These are phyloP conservation scores for Furcifer pardalis DNA, from an alignment of 2,797 vertebrate species.

Conservation along the genomic window DNA sequence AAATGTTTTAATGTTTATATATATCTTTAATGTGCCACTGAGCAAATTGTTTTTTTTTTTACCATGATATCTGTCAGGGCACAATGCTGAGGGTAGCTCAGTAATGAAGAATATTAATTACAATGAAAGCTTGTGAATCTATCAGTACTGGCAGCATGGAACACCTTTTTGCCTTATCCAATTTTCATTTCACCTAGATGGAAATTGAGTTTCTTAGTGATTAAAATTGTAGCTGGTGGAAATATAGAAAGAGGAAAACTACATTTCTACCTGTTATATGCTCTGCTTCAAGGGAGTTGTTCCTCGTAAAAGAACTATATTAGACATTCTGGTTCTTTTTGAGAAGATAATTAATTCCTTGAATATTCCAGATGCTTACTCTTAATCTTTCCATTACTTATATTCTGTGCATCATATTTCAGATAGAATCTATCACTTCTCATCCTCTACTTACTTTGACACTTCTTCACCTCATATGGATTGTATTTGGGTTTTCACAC, in stretches of 20 bases:
- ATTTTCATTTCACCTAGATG: constrained; percentile 40
- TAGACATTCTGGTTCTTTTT: constrained; percentile 39
- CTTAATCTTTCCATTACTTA: constrained; percentile 42
- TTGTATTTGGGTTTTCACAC: background rate
- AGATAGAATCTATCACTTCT: background rate
- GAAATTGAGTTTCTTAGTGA: constrained; percentile 46
- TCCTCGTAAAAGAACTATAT: constrained; percentile 26
- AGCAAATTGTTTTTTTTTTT: too few species aligned
- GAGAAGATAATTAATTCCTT: constrained; percentile 38
- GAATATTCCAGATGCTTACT: constrained; percentile 24
- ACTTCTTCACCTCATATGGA: constrained; percentile 7
- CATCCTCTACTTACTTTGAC: constrained; percentile 20
- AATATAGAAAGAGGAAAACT: constrained; percentile 3
- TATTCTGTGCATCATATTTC: constrained; percentile 27
- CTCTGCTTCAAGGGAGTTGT: constrained; percentile 21
- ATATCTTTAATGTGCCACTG: too few species aligned
- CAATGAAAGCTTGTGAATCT: constrained; percentile 41
- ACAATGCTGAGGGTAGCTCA: constrained; percentile 64
- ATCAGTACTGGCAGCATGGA: constrained; percentile 47
- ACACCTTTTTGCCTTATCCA: constrained; percentile 30
- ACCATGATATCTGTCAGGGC: constrained; percentile 46
- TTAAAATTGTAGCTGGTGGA: constrained; percentile 60
- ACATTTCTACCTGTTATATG: constrained; percentile 13
- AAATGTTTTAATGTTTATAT: too few species aligned
- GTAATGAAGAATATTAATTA: constrained; percentile 59